Evolutionary conservation across 2,797 vertebrate species (phyloP).

Genomic region (Malacoraja senta): DNA sequence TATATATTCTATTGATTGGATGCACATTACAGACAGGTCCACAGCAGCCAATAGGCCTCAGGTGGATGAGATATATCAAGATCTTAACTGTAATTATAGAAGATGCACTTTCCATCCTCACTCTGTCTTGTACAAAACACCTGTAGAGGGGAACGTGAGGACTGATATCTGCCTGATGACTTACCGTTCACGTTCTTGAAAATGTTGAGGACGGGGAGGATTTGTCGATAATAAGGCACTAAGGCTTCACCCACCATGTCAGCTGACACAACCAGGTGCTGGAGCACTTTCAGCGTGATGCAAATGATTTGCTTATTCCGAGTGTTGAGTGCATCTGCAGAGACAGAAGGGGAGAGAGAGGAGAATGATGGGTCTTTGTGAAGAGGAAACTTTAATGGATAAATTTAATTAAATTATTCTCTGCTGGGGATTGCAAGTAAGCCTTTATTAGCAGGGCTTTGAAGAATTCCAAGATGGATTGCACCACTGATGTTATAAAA

Average conservation of each 20-base stretch:
- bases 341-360: constrained; percentile 12
- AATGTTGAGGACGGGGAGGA: constrained; percentile 84
- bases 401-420: constrained; percentile 53
- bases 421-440: constrained; percentile 49
- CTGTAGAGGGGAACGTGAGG: background rate
- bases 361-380: constrained; percentile 33
- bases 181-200: constrained; percentile 89
- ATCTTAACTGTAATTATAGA: constrained; percentile 49
- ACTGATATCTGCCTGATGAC: constrained; percentile 45
- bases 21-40: constrained; percentile 45
- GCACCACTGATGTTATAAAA: constrained; percentile 50
- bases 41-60: constrained; percentile 47
- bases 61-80: constrained; percentile 51
- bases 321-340: constrained; percentile 78
- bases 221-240: constrained; percentile 87
- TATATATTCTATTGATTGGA: constrained; percentile 46
- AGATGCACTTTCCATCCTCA: constrained; percentile 44
- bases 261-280: constrained; percentile 81
- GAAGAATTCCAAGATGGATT: constrained; percentile 53
- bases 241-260: constrained; percentile 71
- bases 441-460: constrained; percentile 50
- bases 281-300: constrained; percentile 78
- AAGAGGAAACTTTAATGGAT: constrained; percentile 42
- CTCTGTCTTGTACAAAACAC: constrained; percentile 33
- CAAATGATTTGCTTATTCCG: constrained; percentile 79